Evolutionary conservation across 2,113 vertebrate genomes (phyloP).

Genomic region (Hemibagrus wyckioides): DNA sequence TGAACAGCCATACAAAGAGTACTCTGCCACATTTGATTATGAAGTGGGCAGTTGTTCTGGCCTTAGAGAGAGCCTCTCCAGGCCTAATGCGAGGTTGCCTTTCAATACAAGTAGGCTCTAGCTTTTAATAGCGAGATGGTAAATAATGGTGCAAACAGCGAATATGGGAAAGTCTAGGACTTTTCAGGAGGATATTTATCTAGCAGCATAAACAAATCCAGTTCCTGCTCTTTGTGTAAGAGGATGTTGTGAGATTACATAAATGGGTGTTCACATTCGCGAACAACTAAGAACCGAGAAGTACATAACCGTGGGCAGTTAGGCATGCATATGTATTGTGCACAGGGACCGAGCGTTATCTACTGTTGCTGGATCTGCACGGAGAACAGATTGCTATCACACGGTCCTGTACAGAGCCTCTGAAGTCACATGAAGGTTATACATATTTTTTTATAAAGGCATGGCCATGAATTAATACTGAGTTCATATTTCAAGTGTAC

Average conservation of each 20-base stretch:
- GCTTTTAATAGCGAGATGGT: constrained; percentile 47
- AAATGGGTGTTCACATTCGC: background rate
- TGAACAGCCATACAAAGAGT: constrained; percentile 34
- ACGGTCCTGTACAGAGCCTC: background rate
- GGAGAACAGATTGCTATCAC: background rate
- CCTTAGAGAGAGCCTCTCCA: constrained; percentile 41
- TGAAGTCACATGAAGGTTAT: background rate
- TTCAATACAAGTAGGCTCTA: constrained; percentile 41
- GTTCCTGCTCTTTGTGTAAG: background rate
- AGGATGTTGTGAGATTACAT: background rate
- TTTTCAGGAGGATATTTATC: background rate
- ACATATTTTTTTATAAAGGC: background rate
- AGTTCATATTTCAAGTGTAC: background rate
- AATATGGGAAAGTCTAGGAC: constrained; percentile 25
- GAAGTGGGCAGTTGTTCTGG: constrained; percentile 54
- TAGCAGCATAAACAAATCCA: background rate
- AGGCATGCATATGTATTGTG: background rate
- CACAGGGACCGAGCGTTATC: background rate
- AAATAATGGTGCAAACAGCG: constrained; percentile 42
- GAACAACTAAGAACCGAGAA: background rate
- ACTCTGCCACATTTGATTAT: constrained; percentile 54
- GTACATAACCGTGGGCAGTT: background rate
- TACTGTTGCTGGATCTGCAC: background rate
- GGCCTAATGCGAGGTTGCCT: constrained; percentile 48
- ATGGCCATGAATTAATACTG: background rate